A percentile compares a stretch with the other conserved stretches of the same genome.
phyloP scores from a whole-genome alignment of 2,888 invertebrate species.

The Brachycybe producta region DNA sequence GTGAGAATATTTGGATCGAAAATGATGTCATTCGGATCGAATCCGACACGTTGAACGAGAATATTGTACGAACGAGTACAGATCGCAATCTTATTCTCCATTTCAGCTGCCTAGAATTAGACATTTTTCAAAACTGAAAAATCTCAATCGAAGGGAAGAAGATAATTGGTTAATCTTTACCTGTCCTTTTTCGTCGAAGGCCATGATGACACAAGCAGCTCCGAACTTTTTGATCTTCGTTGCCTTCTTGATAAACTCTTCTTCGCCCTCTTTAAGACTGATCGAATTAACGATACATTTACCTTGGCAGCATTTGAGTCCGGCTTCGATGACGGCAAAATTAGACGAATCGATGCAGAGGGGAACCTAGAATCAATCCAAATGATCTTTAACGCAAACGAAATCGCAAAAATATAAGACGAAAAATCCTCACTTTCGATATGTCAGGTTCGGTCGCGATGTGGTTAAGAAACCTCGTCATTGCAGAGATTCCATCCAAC shows the following conservation, averaged over 20 bases:
- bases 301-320: constrained; percentile 43
- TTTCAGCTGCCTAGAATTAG: constrained; percentile 38
- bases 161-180: constrained; percentile 26
- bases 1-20: constrained; percentile 48
- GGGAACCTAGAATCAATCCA: constrained; percentile 36
- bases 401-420: neutral
- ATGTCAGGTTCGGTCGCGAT: constrained; percentile 45
- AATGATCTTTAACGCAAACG: neutral
- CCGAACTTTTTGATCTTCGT: constrained; percentile 39
- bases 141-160: neutral
- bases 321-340: constrained; percentile 43
- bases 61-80: constrained; percentile 42
- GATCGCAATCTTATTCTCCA: constrained; percentile 41
- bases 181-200: constrained; percentile 46
- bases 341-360: constrained; percentile 46
- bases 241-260: constrained; percentile 42
- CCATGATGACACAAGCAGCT: constrained; percentile 46
- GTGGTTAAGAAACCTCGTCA: constrained; percentile 43
- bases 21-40: constrained; percentile 44
- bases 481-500: constrained; percentile 41
- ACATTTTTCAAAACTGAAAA: neutral
- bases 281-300: constrained; percentile 47
- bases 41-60: constrained; percentile 39
- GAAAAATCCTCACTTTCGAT: constrained; percentile 33
- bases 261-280: constrained; percentile 45